Conservation (phyloP, 2,888 invertebrate species). For the Invenusta paracnida region DNA sequence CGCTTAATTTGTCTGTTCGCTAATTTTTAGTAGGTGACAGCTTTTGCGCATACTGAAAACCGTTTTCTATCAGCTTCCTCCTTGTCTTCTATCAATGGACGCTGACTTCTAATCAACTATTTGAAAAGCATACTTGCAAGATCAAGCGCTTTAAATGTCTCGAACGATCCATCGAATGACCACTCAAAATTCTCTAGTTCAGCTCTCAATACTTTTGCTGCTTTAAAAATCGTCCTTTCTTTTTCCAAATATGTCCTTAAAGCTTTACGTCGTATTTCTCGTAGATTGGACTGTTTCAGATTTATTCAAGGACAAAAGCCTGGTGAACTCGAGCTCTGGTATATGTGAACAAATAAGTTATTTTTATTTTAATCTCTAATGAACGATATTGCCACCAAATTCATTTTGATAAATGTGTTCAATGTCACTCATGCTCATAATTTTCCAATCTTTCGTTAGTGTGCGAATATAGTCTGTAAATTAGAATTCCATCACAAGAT, state of each 20-base stretch:
- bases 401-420: background rate
- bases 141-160: background rate
- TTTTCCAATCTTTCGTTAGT: background rate
- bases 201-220: background rate
- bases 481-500: background rate
- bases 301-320: conserved; percentile 3
- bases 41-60: conserved; percentile 16
- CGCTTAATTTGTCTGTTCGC: conserved; percentile 1
- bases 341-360: background rate
- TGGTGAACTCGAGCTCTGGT: conserved; percentile 16
- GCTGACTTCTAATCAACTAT: conserved; percentile 11
- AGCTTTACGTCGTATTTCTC: background rate
- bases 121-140: background rate
- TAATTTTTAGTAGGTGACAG: conserved; percentile 5
- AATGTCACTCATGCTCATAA: background rate
- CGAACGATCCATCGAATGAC: conserved; percentile 11
- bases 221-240: background rate
- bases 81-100: conserved; percentile 25
- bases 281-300: conserved; percentile 22
- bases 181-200: conserved; percentile 4
- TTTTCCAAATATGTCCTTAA: conserved; percentile 3
- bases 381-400: background rate
- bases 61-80: conserved; percentile 7
- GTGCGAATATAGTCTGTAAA: background rate
- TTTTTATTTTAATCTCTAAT: background rate